Evolutionary conservation across 2,888 invertebrate species (phyloP).

Genomic region (Himalopsyche tibetana): DNA sequence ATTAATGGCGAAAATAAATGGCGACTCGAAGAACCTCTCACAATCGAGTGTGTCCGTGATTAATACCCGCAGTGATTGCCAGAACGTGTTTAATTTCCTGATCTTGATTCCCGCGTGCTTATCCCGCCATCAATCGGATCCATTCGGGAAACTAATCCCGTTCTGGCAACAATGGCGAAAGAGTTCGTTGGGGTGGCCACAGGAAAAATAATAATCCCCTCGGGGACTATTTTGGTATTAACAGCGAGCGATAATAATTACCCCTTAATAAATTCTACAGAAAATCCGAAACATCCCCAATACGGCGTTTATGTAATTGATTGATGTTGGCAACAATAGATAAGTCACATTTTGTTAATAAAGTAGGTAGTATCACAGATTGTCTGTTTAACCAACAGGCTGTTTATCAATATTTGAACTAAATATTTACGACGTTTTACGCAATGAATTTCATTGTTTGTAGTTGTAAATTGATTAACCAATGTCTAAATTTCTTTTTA

Average conservation of each 20-base stretch:
- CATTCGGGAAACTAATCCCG: constrained; percentile 46
- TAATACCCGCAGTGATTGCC: constrained; percentile 61
- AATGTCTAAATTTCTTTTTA: too few relatives aligned
- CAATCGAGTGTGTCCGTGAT: constrained; percentile 58
- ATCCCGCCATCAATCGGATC: constrained; percentile 49
- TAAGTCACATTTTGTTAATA: too few relatives aligned
- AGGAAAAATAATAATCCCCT: constrained; percentile 22
- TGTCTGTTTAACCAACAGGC: too few relatives aligned
- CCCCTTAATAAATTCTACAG: neutral
- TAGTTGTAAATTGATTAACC: too few relatives aligned
- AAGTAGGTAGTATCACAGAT: too few relatives aligned
- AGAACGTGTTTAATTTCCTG: constrained; percentile 64
- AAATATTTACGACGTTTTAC: too few relatives aligned
- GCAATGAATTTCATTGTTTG: too few relatives aligned
- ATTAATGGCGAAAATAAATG: constrained; percentile 61
- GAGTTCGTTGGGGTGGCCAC: constrained; percentile 36
- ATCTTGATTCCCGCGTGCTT: constrained; percentile 56
- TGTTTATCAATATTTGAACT: too few relatives aligned
- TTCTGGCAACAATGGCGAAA: constrained; percentile 47
- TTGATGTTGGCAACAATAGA: too few relatives aligned
- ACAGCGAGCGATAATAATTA: constrained; percentile 27
- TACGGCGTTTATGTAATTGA: too few relatives aligned
- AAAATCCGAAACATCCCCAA: too few relatives aligned
- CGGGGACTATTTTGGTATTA: neutral
- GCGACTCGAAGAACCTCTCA: constrained; percentile 47